phyloP scores from a whole-genome alignment of 2,113 vertebrate genomes.

The Nyctibius bracteatus region DNA sequence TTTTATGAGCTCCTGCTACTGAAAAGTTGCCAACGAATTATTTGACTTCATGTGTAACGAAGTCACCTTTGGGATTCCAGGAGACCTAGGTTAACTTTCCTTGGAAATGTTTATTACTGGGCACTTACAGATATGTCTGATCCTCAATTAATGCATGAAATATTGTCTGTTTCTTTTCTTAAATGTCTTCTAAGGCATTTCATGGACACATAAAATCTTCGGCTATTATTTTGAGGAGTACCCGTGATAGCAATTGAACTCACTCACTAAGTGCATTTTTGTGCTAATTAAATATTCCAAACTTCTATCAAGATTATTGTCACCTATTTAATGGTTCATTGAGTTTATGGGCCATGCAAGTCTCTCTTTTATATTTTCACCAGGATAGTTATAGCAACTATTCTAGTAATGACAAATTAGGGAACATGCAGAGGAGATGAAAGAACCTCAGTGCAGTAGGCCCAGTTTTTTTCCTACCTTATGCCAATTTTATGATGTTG shows the following conservation, averaged over 20 bases:
- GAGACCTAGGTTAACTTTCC: slow-evolving; percentile 72
- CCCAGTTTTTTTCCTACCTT: slow-evolving; percentile 23
- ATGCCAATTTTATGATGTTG: slow-evolving; percentile 26
- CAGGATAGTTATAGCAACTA: slow-evolving; percentile 69
- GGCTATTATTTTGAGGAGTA: slow-evolving; percentile 78
- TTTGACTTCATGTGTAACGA: slow-evolving; percentile 62
- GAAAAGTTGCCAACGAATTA: slow-evolving; percentile 29
- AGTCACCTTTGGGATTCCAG: slow-evolving; percentile 79
- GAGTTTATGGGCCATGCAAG: slow-evolving; percentile 74
- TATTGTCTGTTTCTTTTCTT: slow-evolving; percentile 74
- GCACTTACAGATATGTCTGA: slow-evolving; percentile 58
- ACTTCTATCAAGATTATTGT: slow-evolving; percentile 83
- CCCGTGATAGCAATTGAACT: slow-evolving; percentile 72
- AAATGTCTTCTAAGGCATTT: slow-evolving; percentile 74
- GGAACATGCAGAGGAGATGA: slow-evolving; percentile 63
- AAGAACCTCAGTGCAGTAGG: slow-evolving; percentile 46
- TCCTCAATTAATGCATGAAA: slow-evolving; percentile 78
- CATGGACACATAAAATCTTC: slow-evolving; percentile 75
- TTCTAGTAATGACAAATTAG: slow-evolving; percentile 72
- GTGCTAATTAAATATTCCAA: slow-evolving; percentile 82
- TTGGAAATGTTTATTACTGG: slow-evolving; percentile 75
- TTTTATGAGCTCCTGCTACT: slow-evolving; percentile 5
- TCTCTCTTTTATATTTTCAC: slow-evolving; percentile 73
- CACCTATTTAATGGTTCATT: slow-evolving; percentile 83
- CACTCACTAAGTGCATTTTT: slow-evolving; percentile 74